These are phyloP conservation scores for Nemotelus pantherinus DNA, from an alignment of 2,888 invertebrate species.

Conservation along the genomic window DNA sequence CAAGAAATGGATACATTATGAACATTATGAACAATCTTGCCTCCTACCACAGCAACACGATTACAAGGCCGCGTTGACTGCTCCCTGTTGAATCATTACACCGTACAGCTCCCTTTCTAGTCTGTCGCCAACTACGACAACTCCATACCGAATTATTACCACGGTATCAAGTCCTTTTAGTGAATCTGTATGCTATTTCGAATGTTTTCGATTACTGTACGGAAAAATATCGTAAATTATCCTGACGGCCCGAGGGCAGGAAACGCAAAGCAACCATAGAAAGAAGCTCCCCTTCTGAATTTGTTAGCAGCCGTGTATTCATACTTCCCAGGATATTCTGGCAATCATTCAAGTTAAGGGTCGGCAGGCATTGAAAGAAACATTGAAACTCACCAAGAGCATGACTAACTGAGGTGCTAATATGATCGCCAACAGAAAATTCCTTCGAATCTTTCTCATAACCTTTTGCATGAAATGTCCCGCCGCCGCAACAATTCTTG, in stretches of 20 bases:
- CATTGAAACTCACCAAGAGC: too few species aligned
- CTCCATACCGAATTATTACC: conserved; percentile 27
- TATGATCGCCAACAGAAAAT: too few species aligned
- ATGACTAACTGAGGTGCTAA: too few species aligned
- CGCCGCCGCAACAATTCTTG: too few species aligned
- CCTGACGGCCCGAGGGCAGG: conserved; percentile 45
- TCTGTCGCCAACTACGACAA: neutral
- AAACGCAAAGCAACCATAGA: conserved; percentile 42
- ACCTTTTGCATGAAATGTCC: too few species aligned
- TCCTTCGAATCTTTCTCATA: too few species aligned
- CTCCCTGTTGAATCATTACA: conserved; percentile 39
- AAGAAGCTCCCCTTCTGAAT: conserved; percentile 42
- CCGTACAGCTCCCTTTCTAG: neutral
- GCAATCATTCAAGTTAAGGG: neutral
- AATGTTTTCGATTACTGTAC: conserved; percentile 49
- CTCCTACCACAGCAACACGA: conserved; percentile 2
- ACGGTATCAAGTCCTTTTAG: conserved; percentile 33
- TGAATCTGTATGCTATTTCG: conserved; percentile 32
- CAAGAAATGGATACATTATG: conserved; percentile 47
- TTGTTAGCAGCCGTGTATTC: conserved; percentile 26
- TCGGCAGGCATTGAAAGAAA: too few species aligned
- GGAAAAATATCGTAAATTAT: conserved; percentile 50
- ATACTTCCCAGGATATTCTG: conserved; percentile 12
- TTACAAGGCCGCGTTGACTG: conserved; percentile 10
- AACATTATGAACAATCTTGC: conserved; percentile 32